phyloP scores from a whole-genome alignment of 2,113 vertebrate species.

The Arizona elegans region DNA sequence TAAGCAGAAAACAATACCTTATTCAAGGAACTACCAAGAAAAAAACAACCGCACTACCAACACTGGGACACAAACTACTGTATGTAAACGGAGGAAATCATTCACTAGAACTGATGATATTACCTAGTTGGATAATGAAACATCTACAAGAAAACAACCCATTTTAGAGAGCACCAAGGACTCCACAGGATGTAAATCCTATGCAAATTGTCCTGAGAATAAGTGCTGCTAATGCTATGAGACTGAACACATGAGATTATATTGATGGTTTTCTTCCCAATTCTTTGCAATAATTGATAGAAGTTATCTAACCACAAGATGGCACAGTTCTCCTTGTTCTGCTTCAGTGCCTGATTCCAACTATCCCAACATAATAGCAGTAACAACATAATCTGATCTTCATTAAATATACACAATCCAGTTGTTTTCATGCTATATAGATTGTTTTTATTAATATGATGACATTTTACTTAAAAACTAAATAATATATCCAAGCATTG shows the following conservation, averaged over 20 bases:
- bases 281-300: constrained; percentile 4
- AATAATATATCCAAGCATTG: not conserved
- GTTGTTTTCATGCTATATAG: constrained; percentile 22
- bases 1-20: not conserved
- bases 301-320: constrained; percentile 50
- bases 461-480: not conserved
- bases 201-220: not conserved
- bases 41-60: not conserved
- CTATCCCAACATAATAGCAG: not conserved
- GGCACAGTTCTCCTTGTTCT: constrained; percentile 38
- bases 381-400: constrained; percentile 24
- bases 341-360: not conserved
- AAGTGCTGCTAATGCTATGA: not conserved
- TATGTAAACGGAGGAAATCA: not conserved
- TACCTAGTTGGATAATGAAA: not conserved
- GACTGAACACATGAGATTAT: not conserved
- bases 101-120: not conserved
- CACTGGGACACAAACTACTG: not conserved
- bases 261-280: not conserved
- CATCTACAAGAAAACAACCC: not conserved
- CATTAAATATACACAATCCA: constrained; percentile 20
- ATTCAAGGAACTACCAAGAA: not conserved
- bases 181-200: not conserved
- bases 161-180: not conserved
- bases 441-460: constrained; percentile 16